Base-by-base conservation (phyloP, 2,888 invertebrate genomes). In the Macrophya alboannulata region DNA sequence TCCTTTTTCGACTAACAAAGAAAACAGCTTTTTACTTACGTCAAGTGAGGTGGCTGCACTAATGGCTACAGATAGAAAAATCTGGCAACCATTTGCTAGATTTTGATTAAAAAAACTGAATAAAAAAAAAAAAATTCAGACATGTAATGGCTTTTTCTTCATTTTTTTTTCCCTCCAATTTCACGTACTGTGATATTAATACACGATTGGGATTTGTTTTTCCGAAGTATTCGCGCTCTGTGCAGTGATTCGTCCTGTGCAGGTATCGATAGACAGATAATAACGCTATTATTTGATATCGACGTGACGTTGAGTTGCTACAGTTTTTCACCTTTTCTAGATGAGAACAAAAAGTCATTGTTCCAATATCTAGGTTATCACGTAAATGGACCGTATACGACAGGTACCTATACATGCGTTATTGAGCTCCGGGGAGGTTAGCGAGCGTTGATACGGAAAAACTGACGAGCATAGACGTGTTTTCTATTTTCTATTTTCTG, bases 331-430 rank as follows among this genome's bases (percentile, higher is more conserved):
- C 17, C 77, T 48, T 87, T 86, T 86, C 87, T 85, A 86, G 84
- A 84, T 76, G 77, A 51, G 86, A 88, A 91, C 90, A 91, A 91
- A 87, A 85, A 88, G 87, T 89, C 89, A 89, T 90, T 91, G 90
- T 90, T 88, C 89, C 87, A 86, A 86, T 85, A 90, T 91, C 90
- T 90, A 86, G 91, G 91, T 90, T 90, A 91, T 90, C 91, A 85
- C 85, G 88, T 87, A 88, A 89, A 90, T 88, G 89, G 89, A 89
- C 89, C 88, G 85, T 87, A n/a, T n/a, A 51, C 87, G 40, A 51
- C 77, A 62, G 43, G 62, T 43, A 81, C 77, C 25, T 25, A 12
- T 51, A 77, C 55, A 25, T 51, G 10, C 55, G 55, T 77, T 77
- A 77, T 74, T 12, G 72, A 43, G 43, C 21, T 43, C 4, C 12